A percentile compares a stretch with the other conserved stretches of the same genome.
These are phyloP conservation scores for Clostera curtula DNA, from an alignment of 2,888 invertebrate genomes.

Conservation along the genomic window DNA sequence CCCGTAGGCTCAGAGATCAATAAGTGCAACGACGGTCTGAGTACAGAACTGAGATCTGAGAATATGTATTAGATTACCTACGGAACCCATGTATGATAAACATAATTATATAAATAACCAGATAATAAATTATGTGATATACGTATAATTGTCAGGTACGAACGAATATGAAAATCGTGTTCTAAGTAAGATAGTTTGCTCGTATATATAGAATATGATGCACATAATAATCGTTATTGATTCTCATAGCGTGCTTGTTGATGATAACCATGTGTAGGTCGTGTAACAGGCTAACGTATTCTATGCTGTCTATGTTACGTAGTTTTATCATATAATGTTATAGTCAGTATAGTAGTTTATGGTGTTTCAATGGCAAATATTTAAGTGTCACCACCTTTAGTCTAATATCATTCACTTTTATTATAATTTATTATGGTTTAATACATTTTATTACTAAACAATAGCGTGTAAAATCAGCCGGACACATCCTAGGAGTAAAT, in stretches of 20 bases:
- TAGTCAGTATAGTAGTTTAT: slow-evolving; percentile 9
- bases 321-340: slow-evolving; percentile 18
- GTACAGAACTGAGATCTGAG: too few species aligned
- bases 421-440: background rate
- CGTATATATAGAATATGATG: too few species aligned
- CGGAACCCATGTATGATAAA: too few species aligned
- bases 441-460: slow-evolving; percentile 28
- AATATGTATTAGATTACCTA: too few species aligned
- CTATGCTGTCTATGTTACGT: slow-evolving; percentile 17
- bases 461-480: slow-evolving; percentile 41
- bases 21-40: background rate
- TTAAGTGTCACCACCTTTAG: slow-evolving; percentile 13
- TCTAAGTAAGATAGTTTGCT: slow-evolving; percentile 19
- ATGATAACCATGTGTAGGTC: slow-evolving; percentile 32
- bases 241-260: slow-evolving; percentile 35
- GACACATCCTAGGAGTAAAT: slow-evolving; percentile 25
- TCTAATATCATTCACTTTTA: slow-evolving; percentile 15
- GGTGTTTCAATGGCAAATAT: slow-evolving; percentile 15
- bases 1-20: slow-evolving; percentile 12
- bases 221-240: slow-evolving; percentile 33
- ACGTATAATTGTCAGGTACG: slow-evolving; percentile 8
- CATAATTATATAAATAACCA: slow-evolving; percentile 5
- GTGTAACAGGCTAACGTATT: slow-evolving; percentile 15
- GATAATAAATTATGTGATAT: slow-evolving; percentile 13
- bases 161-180: slow-evolving; percentile 24